phyloP scores from a whole-genome alignment of 2,888 invertebrate species.

The Macrophya alboannulata region DNA sequence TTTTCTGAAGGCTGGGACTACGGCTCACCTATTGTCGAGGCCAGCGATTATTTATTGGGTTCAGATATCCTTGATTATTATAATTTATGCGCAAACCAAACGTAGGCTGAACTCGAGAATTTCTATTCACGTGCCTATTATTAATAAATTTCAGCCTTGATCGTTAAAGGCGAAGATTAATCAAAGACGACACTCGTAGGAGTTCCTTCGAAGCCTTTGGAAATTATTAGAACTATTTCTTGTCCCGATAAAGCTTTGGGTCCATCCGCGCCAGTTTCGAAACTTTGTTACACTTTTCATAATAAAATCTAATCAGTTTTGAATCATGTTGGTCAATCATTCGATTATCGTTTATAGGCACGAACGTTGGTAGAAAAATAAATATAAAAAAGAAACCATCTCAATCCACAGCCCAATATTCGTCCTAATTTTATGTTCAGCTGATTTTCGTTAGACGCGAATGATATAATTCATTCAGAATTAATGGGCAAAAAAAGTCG shows the following conservation, averaged over 20 bases:
- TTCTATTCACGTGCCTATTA: conserved; percentile 75
- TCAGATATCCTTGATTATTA: conserved; percentile 74
- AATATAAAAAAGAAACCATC: background rate
- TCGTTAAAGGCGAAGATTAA: conserved; percentile 69
- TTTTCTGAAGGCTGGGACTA: conserved; percentile 40
- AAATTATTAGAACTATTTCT: conserved; percentile 60
- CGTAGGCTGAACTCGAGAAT: conserved; percentile 59
- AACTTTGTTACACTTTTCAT: background rate
- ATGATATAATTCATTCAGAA: background rate
- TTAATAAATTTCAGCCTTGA: conserved; percentile 76
- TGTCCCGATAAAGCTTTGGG: conserved; percentile 65
- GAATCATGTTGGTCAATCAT: background rate
- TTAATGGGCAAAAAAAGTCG: background rate
- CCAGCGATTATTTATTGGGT: conserved; percentile 73
- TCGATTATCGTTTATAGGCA: background rate
- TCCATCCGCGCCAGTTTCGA: conserved; percentile 13
- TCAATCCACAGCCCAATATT: background rate
- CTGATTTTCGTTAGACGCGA: background rate
- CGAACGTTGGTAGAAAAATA: background rate
- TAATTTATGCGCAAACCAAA: conserved; percentile 73
- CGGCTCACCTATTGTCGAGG: conserved; percentile 52
- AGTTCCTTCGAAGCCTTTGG: conserved; percentile 61
- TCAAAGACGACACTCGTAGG: conserved; percentile 67
- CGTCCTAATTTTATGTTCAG: background rate
- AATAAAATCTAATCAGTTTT: background rate